These are phyloP conservation scores for Coelinius sp. DNA, from an alignment of 2,888 invertebrate genomes.

Conservation along the genomic window DNA sequence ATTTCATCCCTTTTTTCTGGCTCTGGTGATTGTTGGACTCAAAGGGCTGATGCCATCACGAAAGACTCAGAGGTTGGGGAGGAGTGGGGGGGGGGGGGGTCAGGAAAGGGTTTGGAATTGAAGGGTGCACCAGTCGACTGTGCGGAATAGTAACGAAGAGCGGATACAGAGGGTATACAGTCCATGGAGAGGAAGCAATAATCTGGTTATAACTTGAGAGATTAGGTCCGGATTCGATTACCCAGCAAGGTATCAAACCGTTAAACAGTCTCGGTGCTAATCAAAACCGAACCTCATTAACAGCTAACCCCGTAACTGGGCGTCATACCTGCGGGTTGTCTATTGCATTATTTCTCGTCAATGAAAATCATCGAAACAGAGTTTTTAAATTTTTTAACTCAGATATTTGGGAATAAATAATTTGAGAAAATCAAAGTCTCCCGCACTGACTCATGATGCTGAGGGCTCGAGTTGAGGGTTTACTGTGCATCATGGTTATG, in stretches of 20 bases:
- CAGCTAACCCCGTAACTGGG: slow-evolving; percentile 54
- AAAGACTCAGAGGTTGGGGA: no score
- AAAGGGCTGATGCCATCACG: neutral
- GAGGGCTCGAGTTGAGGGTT: slow-evolving; percentile 9
- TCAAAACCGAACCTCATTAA: slow-evolving; percentile 72
- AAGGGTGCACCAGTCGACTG: slow-evolving; percentile 43
- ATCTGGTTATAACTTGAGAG: slow-evolving; percentile 72
- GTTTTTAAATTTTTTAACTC: no score
- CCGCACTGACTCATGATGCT: neutral
- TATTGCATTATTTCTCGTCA: neutral
- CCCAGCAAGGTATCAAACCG: slow-evolving; percentile 71
- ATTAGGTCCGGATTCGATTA: slow-evolving; percentile 72
- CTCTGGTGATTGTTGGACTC: neutral
- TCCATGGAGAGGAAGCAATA: slow-evolving; percentile 67
- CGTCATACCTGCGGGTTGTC: slow-evolving; percentile 31
- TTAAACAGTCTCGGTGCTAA: slow-evolving; percentile 72
- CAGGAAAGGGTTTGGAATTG: slow-evolving; percentile 40
- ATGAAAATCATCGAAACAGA: neutral
- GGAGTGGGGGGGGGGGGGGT: neutral
- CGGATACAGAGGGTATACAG: slow-evolving; percentile 32
- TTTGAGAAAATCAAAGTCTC: neutral
- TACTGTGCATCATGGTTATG: neutral
- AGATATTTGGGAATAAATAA: no score
- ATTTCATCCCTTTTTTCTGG: neutral
- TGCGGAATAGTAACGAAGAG: slow-evolving; percentile 48